phyloP scores from a whole-genome alignment of 2,888 invertebrate genomes.

The Thera obeliscata region DNA sequence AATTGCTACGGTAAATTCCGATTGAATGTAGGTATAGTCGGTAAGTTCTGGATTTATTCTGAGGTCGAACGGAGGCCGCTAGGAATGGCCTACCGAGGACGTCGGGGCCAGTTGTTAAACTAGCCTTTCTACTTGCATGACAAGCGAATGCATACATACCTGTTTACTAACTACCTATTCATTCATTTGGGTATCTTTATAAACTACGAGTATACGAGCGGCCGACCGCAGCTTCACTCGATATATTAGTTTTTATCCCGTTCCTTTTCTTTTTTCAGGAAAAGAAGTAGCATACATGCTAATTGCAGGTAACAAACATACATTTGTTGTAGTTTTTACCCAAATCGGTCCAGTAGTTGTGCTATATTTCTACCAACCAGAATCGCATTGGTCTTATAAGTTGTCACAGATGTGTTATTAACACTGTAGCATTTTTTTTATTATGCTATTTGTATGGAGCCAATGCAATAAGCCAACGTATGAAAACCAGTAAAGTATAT shows the following conservation, averaged over 20 bases:
- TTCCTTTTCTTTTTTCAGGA: too few species aligned
- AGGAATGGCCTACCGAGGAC: slow-evolving; percentile 45
- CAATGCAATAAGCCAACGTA: neutral
- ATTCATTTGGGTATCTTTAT: neutral
- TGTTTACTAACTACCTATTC: neutral
- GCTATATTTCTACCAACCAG: neutral
- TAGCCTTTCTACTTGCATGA: slow-evolving; percentile 39
- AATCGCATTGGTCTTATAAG: too few species aligned
- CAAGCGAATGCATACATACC: neutral
- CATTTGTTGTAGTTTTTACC: too few species aligned
- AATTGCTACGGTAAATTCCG: slow-evolving; percentile 27
- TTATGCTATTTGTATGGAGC: neutral
- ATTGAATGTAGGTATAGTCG: slow-evolving; percentile 13
- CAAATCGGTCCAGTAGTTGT: too few species aligned
- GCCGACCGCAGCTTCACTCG: too few species aligned
- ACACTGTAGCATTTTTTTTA: neutral
- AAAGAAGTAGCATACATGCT: too few species aligned
- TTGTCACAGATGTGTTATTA: neutral
- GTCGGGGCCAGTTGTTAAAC: slow-evolving; percentile 46
- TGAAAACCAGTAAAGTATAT: slow-evolving; percentile 18
- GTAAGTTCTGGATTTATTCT: slow-evolving; percentile 37
- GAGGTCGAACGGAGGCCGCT: slow-evolving; percentile 45
- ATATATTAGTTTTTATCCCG: too few species aligned
- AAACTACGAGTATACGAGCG: neutral
- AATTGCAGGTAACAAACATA: too few species aligned